Conservation (phyloP, 2,797 vertebrate species). For the Hyperoplus immaculatus region DNA sequence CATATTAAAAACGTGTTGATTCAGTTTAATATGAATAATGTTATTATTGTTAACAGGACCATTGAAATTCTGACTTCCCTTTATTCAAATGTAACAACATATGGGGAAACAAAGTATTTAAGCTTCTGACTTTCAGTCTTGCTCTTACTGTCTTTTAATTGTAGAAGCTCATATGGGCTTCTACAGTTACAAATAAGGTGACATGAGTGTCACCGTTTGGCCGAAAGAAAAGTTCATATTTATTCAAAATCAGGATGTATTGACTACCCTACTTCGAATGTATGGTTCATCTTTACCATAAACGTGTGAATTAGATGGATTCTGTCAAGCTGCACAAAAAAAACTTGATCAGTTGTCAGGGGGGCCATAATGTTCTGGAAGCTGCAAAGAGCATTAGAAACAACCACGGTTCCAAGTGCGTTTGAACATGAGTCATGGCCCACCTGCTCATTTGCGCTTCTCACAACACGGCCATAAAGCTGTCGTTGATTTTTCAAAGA, state of each 20-base stretch:
- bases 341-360: slow-evolving; percentile 36
- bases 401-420: slow-evolving; percentile 7
- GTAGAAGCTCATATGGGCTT: not conserved
- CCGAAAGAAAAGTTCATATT: not conserved
- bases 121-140: not conserved
- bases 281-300: slow-evolving; percentile 8
- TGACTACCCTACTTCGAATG: too few species aligned
- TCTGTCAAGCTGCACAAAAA: slow-evolving; percentile 17
- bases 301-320: not conserved
- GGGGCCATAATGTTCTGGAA: slow-evolving; percentile 6
- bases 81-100: not conserved
- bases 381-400: slow-evolving; percentile 28
- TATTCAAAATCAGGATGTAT: too few species aligned
- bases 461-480: slow-evolving; percentile 61
- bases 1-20: not conserved
- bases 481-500: slow-evolving; percentile 58
- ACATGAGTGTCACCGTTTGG: not conserved
- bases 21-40: not conserved
- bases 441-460: slow-evolving; percentile 53
- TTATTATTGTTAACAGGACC: not conserved
- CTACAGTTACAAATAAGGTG: not conserved
- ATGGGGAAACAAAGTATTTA: not conserved
- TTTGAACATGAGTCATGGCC: slow-evolving; percentile 36
- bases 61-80: not conserved
- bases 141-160: not conserved